Evolutionary conservation across 2,888 invertebrate genomes (phyloP), one percentile per base, ranked within the genome.

Genomic region (Leptura quadrifasciata): DNA sequence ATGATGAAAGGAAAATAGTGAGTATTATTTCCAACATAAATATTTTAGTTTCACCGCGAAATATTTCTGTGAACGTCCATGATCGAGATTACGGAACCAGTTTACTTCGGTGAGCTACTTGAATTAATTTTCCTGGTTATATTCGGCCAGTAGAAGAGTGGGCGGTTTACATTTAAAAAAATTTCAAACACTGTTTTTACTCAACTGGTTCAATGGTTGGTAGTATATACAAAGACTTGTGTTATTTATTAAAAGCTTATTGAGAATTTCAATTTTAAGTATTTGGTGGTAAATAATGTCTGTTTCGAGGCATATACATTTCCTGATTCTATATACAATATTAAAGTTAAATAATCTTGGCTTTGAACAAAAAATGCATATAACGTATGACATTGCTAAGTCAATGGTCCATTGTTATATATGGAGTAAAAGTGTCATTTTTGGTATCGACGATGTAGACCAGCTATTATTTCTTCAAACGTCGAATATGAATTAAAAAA

Each of bases 101-200:
- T 85, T 85, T 84, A 84, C 85, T 82, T 83, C 81, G 79, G 81
- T 81, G 79, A 85, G 84, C 84, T 83, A 83, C 85, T 85, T 80
- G 85, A 85, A 85, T 85, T 85, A 84, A 85, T 85, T 85, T 84
- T 80, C 80, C 52, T 65, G 20, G 47, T 65, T 47, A 24, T 21
- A 79, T 58, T 76, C 72, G 64, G 78, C 72, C 54, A 76, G 76
- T 21, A 39, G 61, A 70, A 74, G 75, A 75, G 73, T 68, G 68
- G 73, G 68, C 58, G 2, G 24, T 5, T n/a, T 6, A n/a, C 60
- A 24, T 60, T 60, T 60, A 60, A 60, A 60, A 60, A 60, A 60
- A 27, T 27, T 9, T n/a, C 15, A n/a, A 24, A 60, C 60, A n/a
- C n/a, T 12, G 4, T 60, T 8, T 72, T 60, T 60, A 61, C 54